Evolutionary conservation across 2,888 invertebrate genomes (phyloP).

Genomic region (Polymixis flavicincta): DNA sequence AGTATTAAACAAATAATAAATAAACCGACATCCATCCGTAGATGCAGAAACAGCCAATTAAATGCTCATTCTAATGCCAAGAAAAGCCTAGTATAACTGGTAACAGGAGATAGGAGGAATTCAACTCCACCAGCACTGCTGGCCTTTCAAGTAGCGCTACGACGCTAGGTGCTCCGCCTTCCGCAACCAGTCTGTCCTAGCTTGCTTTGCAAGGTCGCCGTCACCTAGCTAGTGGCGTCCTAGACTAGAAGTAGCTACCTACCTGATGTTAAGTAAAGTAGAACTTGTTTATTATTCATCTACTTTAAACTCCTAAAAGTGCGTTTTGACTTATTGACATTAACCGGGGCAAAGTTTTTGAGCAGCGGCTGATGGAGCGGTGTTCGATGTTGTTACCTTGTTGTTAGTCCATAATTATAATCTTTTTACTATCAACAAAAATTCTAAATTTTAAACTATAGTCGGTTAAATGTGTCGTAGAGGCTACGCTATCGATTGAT

Average conservation of each 20-base stretch:
- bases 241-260: too few species aligned
- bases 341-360: background rate
- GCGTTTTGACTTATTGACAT: background rate
- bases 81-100: background rate
- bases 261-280: too few species aligned
- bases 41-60: background rate
- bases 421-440: background rate
- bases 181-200: background rate
- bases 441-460: background rate
- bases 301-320: background rate
- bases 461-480: background rate
- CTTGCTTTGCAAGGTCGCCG: background rate
- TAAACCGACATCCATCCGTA: background rate
- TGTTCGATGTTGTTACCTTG: background rate
- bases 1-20: background rate
- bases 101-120: background rate
- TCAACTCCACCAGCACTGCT: background rate
- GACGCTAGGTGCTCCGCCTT: background rate
- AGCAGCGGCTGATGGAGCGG: slow-evolving; percentile 10
- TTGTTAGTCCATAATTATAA: background rate
- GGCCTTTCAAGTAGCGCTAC: background rate
- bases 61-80: background rate
- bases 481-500: slow-evolving; percentile 17
- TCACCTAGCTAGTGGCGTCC: background rate
- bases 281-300: slow-evolving; percentile 3